A percentile compares a stretch with the other conserved stretches of the same genome.
phyloP scores from a whole-genome alignment of 2,888 invertebrate species.

The Lymantria dispar region DNA sequence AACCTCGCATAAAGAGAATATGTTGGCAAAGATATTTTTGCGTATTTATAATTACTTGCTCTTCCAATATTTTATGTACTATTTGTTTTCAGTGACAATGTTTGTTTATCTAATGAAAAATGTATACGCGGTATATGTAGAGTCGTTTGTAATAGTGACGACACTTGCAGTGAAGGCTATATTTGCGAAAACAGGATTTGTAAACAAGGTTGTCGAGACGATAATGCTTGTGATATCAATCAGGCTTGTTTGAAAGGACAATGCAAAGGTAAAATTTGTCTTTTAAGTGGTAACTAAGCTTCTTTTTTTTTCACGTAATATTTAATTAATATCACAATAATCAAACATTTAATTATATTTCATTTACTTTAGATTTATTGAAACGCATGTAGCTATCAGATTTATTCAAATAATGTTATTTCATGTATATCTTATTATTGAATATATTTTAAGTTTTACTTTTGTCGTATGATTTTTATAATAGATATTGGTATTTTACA shows the following conservation, averaged over 20 bases:
- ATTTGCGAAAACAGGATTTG: slow-evolving; percentile 94
- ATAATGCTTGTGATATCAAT: slow-evolving; percentile 87
- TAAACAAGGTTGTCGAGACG: slow-evolving; percentile 92
- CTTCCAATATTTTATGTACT: neutral
- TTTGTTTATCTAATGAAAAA: slow-evolving; percentile 92
- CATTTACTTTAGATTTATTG: too few relatives aligned
- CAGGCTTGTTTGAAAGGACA: slow-evolving; percentile 92
- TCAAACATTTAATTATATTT: too few relatives aligned
- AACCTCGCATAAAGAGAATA: too few relatives aligned
- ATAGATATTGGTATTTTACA: slow-evolving; percentile 36
- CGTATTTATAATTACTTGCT: neutral
- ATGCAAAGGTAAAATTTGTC: slow-evolving; percentile 84
- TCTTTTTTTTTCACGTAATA: too few relatives aligned
- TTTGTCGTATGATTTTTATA: neutral
- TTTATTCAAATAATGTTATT: too few relatives aligned
- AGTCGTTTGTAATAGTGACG: slow-evolving; percentile 93
- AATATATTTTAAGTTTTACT: neutral
- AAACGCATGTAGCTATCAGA: too few relatives aligned
- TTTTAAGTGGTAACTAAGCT: neutral
- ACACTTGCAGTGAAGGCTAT: slow-evolving; percentile 89
- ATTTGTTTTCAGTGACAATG: slow-evolving; percentile 84
- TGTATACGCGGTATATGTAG: slow-evolving; percentile 93
- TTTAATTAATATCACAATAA: too few relatives aligned
- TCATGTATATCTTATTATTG: neutral
- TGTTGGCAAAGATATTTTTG: neutral